Conservation (phyloP, 2,888 invertebrate species). For the Perithous albicinctus region DNA sequence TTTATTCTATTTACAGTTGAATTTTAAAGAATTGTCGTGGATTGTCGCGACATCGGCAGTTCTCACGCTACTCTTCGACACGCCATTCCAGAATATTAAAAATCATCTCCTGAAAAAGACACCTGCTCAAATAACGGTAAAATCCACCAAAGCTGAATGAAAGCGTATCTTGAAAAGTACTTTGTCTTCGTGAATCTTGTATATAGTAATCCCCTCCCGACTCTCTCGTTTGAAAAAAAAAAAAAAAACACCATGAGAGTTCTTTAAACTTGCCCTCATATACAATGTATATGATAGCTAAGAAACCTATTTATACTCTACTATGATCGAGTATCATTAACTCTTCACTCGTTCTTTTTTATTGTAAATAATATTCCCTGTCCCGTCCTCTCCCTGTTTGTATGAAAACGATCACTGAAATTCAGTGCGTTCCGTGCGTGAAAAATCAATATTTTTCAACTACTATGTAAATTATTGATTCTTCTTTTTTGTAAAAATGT, state of each 20-base stretch:
- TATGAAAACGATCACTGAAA: background rate
- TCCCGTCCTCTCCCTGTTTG: background rate
- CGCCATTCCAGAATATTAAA: conserved; percentile 90
- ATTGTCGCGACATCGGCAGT: conserved; percentile 86
- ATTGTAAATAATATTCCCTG: conserved; percentile 43
- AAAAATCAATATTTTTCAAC: no score
- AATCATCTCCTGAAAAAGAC: conserved; percentile 85
- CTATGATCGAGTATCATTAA: conserved; percentile 11
- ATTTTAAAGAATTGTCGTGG: conserved; percentile 87
- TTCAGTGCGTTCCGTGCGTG: no score
- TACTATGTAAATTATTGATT: conserved; percentile 1
- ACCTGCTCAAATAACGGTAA: conserved; percentile 26
- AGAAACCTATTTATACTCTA: conserved; percentile 71
- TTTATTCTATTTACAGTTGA: conserved; percentile 85
- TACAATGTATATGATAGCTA: conserved; percentile 79
- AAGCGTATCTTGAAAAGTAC: background rate
- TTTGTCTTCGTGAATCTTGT: conserved; percentile 53
- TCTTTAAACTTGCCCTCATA: conserved; percentile 75
- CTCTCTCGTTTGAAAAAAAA: conserved; percentile 9
- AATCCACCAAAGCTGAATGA: conserved; percentile 72
- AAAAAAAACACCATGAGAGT: conserved; percentile 25
- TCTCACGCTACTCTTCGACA: conserved; percentile 88
- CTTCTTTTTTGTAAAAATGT: background rate
- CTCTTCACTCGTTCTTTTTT: conserved; percentile 11
- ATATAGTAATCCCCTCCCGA: conserved; percentile 53